Base-by-base conservation (phyloP, 2,888 invertebrate genomes). In the Minunthozetes semirufus region DNA sequence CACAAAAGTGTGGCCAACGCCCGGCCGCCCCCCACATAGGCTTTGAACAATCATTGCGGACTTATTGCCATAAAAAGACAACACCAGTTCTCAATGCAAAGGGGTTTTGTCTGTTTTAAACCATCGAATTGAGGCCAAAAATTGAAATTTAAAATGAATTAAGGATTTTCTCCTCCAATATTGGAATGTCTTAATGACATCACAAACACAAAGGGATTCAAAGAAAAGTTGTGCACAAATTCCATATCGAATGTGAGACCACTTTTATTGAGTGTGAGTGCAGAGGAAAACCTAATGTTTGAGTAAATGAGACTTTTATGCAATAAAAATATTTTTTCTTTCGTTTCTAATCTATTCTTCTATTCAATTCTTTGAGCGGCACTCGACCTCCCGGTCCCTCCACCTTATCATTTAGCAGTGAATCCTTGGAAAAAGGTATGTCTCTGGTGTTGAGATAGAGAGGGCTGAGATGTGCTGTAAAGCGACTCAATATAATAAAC, bases 391-490 rank as follows among this genome's bases (percentile, higher is more conserved):
- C 50, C 50, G 56, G 22, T 56, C 25, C 56, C 42, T 56, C 56
- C 56, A 56, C 56, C 56, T 56, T 56, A 56, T 56, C 56, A 56
- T 56, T 56, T 56, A 56, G 56, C 2, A 50, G 50, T 42, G 42
- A 42, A 42, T 42, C 42, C 42, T 42, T 42, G 42, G 42, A 42
- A 25, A 25, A 22, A 22, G 56, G 56, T 25, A 56, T 56, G 56
- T 42, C 42, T 42, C 42, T 42, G 42, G 13, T 42, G 42, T 13
- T 13, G 11, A 9, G 42, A 42, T 42, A 42, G 42, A 22, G 56
- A 56, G 22, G 56, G 4, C 6, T 50, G 53, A 3, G 22, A 25
- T 56, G 56, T 25, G 22, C 19, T 11, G 56, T 22, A 22, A 56
- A 25, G 22, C 19, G 56, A 56, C 56, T 22, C 56, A 13, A 22